Evolutionary conservation across 2,888 invertebrate genomes (phyloP).

Genomic region (Thereva unica): DNA sequence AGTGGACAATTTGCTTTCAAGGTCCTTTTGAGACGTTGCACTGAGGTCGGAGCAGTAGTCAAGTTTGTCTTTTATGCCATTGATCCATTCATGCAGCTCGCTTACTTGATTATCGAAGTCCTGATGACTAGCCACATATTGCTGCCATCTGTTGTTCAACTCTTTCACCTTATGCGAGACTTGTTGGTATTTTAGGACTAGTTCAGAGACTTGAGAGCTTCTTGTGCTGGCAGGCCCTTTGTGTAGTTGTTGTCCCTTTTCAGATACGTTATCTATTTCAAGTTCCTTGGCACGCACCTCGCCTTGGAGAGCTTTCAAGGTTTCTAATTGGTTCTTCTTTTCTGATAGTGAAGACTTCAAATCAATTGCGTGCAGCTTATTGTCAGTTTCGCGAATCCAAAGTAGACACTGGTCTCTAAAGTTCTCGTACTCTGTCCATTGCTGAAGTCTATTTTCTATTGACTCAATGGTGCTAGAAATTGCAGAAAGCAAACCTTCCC

Average conservation of each 20-base stretch:
- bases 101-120: conserved; percentile 81
- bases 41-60: conserved; percentile 83
- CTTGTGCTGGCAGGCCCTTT: conserved; percentile 74
- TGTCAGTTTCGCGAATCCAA: conserved; percentile 89
- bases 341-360: conserved; percentile 79
- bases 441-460: conserved; percentile 80
- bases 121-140: conserved; percentile 84
- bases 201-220: conserved; percentile 82
- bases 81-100: conserved; percentile 83
- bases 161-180: conserved; percentile 90
- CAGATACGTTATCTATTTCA: conserved; percentile 91
- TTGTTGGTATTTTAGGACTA: conserved; percentile 91
- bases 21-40: conserved; percentile 80
- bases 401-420: conserved; percentile 81
- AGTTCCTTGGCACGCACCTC: conserved; percentile 88
- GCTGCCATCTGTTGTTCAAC: conserved; percentile 87
- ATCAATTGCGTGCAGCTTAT: conserved; percentile 84
- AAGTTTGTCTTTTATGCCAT: conserved; percentile 80
- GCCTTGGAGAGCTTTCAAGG: conserved; percentile 78
- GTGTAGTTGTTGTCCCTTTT: conserved; percentile 83
- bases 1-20: conserved; percentile 81
- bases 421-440: conserved; percentile 90
- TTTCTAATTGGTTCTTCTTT: conserved; percentile 83
- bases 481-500: conserved; percentile 79
- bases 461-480: conserved; percentile 77